These are phyloP conservation scores for Anthoscopus minutus DNA, from an alignment of 2,113 vertebrate genomes.

Conservation along the genomic window DNA sequence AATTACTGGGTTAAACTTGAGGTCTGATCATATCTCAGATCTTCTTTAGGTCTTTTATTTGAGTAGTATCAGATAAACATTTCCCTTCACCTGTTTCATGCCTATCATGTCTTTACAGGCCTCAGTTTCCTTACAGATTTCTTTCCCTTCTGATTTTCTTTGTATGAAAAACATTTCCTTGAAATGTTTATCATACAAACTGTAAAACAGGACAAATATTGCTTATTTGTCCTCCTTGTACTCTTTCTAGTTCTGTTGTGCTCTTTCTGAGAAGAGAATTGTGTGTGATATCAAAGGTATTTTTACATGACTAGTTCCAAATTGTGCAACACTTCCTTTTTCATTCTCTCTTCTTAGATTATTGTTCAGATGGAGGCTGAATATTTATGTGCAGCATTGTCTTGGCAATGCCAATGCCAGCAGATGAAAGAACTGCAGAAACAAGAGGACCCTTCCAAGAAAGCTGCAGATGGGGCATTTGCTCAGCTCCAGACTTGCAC, in stretches of 20 bases:
- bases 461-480: background rate
- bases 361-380: background rate
- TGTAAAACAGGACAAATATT: background rate
- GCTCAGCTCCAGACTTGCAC: background rate
- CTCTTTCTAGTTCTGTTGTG: background rate
- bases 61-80: background rate
- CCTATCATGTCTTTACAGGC: background rate
- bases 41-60: background rate
- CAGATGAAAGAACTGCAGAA: background rate
- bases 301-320: background rate
- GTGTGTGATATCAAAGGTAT: background rate
- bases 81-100: background rate
- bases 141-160: too few species aligned
- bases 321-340: background rate
- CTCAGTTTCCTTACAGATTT: background rate
- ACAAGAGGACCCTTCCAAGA: background rate
- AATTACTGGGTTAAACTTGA: background rate
- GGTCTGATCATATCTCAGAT: background rate
- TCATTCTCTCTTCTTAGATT: background rate
- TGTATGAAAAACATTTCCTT: too few species aligned
- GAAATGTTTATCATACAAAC: background rate
- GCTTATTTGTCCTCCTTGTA: background rate
- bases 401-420: background rate
- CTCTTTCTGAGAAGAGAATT: background rate
- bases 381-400: background rate